A percentile compares a stretch with the other conserved stretches of the same genome.
These are phyloP conservation scores for Pseudotriccus pelzelni DNA, from an alignment of 2,797 vertebrate species.

Conservation along the genomic window DNA sequence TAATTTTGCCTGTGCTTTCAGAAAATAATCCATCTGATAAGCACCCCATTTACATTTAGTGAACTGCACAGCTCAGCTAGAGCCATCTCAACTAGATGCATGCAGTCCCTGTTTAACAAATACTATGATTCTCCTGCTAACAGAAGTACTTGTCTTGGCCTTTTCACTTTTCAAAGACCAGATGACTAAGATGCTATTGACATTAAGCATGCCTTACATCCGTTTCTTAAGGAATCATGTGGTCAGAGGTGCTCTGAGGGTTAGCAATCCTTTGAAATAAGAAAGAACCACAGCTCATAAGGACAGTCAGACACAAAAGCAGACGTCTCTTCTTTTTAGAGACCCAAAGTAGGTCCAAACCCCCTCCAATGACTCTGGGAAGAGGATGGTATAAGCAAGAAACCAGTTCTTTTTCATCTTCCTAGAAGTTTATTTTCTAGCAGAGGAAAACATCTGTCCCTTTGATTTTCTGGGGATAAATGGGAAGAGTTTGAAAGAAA, in stretches of 20 bases:
- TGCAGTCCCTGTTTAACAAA: neutral
- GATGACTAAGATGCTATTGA: neutral
- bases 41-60: conserved; percentile 37
- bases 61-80: conserved; percentile 26
- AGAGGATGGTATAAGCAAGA: neutral
- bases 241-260: neutral
- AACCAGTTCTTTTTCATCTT: neutral
- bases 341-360: neutral
- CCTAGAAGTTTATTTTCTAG: neutral
- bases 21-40: conserved; percentile 65
- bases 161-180: neutral
- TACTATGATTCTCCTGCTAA: neutral
- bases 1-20: conserved; percentile 46
- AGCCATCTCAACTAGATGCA: neutral
- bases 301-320: neutral
- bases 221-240: neutral
- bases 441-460: neutral
- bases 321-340: neutral
- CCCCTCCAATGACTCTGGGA: neutral
- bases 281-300: neutral
- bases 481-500: neutral
- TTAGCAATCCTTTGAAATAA: neutral
- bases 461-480: neutral
- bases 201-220: neutral
- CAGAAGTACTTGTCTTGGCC: neutral